Evolutionary conservation across 2,797 vertebrate genomes (phyloP).

Genomic region (Urosaurus nigricauda): DNA sequence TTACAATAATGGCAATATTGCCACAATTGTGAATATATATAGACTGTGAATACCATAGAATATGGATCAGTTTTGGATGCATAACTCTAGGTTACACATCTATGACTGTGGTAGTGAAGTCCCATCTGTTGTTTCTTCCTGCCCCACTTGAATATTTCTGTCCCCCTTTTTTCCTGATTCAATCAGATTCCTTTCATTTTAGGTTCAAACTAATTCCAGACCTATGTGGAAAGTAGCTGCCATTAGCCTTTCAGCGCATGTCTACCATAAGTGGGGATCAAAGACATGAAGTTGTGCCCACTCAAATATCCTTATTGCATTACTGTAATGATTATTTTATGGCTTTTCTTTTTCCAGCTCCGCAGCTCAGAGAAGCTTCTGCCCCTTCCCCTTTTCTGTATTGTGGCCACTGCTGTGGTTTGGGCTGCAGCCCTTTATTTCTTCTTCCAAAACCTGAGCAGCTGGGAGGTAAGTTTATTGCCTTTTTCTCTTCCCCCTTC

Average conservation of each 20-base stretch:
- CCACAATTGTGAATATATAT: no score
- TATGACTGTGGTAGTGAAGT: no score
- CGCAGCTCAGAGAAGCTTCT: constrained; percentile 82
- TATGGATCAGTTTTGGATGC: no score
- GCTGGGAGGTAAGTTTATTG: constrained; percentile 83
- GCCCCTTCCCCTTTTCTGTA: constrained; percentile 81
- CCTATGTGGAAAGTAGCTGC: neutral
- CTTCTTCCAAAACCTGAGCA: constrained; percentile 86
- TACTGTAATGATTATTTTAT: neutral
- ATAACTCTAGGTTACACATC: no score
- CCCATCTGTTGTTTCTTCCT: no score
- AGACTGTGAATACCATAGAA: no score
- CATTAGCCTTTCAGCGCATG: neutral
- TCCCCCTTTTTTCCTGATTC: neutral
- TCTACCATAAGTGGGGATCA: neutral
- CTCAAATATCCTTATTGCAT: neutral
- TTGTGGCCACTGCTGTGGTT: constrained; percentile 77
- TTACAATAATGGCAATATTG: no score
- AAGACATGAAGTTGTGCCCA: neutral
- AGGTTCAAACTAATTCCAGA: neutral
- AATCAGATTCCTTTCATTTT: neutral
- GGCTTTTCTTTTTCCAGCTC: constrained; percentile 70
- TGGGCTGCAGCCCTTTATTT: constrained; percentile 85
- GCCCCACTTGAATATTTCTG: no score
- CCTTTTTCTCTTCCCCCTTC: neutral